Percentiles rank a stretch among this genome's conserved stretches.
Conservation (phyloP, 35 echinoderm and acorn worm genomes). For the Lytechinus variegatus region DNA sequence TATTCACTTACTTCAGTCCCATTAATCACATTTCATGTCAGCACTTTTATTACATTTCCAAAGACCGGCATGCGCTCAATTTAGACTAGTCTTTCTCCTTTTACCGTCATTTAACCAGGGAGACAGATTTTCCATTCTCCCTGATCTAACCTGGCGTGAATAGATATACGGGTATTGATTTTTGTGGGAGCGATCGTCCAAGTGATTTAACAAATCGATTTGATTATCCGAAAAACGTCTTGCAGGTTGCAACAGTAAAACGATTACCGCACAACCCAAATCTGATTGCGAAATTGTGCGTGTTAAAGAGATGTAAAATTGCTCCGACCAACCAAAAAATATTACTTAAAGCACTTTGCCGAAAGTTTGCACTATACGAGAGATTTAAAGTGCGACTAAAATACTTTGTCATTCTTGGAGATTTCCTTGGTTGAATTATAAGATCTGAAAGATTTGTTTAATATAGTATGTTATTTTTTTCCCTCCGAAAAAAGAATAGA, state of each 20-base stretch:
- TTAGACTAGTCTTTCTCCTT: neutral
- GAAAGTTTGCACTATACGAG: neutral
- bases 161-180: neutral
- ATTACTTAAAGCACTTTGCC: neutral
- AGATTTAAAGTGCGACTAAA: neutral
- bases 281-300: neutral
- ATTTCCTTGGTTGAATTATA: neutral
- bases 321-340: neutral
- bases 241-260: neutral
- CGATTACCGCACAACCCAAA: neutral
- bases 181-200: neutral
- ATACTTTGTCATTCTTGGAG: neutral
- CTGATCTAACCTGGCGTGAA: neutral
- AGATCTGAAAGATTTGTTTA: neutral
- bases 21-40: neutral
- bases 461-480: too few species aligned
- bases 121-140: neutral
- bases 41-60: neutral
- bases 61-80: neutral
- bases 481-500: neutral
- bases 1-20: neutral
- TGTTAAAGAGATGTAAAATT: neutral
- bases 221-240: neutral
- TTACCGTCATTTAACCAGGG: too few species aligned
- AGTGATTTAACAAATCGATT: slow-evolving; percentile 14